phyloP scores from a whole-genome alignment of 2,888 invertebrate genomes.

The Cryptocheilus praepositus region DNA sequence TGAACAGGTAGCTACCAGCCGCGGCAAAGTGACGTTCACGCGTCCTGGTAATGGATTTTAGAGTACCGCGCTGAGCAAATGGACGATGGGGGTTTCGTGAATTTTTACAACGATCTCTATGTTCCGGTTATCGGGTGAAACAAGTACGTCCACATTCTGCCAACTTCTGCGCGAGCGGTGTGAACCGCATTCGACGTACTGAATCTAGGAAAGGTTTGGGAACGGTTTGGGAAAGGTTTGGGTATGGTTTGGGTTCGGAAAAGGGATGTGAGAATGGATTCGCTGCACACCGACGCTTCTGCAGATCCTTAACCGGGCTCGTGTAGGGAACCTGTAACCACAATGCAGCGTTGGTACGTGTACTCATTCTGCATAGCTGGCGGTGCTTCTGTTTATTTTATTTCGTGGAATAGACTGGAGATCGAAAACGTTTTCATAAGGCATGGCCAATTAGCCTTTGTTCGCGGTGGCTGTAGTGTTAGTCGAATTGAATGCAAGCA shows the following conservation, averaged over 20 bases:
- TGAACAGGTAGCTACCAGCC: conserved; percentile 33
- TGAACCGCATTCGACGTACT: not conserved
- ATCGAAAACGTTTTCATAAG: too few relatives aligned
- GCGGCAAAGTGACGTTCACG: conserved; percentile 31
- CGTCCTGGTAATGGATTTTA: conserved; percentile 66
- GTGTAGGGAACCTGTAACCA: not conserved
- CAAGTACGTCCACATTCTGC: too few relatives aligned
- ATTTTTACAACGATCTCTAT: conserved; percentile 43
- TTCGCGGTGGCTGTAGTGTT: too few relatives aligned
- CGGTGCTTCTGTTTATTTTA: too few relatives aligned
- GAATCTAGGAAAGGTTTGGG: not conserved
- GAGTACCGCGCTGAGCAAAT: conserved; percentile 52
- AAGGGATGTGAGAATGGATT: not conserved
- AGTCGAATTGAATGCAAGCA: too few relatives aligned
- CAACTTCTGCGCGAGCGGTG: not conserved
- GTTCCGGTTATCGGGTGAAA: conserved; percentile 21
- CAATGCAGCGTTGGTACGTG: too few relatives aligned
- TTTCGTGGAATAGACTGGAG: too few relatives aligned
- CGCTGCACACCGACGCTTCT: not conserved
- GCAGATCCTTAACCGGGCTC: conserved; percentile 6
- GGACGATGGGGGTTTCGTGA: conserved; percentile 28
- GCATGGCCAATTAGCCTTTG: too few relatives aligned
- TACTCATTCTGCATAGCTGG: too few relatives aligned
- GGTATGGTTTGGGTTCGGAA: not conserved
- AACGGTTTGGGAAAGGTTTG: not conserved